Conservation (phyloP, 1,140 invertebrate species). For the Drosophila ambigua region DNA sequence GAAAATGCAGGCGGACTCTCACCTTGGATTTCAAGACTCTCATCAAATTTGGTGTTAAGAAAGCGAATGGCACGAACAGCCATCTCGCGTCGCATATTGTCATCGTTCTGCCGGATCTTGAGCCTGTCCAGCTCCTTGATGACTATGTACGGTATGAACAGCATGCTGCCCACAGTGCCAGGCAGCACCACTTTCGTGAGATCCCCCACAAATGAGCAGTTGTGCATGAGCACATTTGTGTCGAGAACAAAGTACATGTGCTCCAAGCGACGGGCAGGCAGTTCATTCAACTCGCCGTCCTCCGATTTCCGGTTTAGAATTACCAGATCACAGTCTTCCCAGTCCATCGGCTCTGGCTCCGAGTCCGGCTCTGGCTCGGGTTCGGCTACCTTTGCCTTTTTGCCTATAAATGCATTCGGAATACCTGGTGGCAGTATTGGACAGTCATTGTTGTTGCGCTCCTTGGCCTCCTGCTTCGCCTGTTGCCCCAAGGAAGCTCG, state of each 20-base stretch:
- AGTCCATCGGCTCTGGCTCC: conserved; percentile 41
- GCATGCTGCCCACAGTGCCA: conserved; percentile 33
- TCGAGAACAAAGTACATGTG: conserved; percentile 56
- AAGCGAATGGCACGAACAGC: conserved; percentile 73
- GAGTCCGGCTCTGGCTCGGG: not conserved
- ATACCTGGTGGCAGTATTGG: not conserved
- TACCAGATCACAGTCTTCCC: conserved; percentile 26
- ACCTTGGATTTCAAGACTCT: conserved; percentile 67
- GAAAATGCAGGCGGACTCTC: not conserved
- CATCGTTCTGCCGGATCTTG: conserved; percentile 37
- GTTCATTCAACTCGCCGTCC: conserved; percentile 10
- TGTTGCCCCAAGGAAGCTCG: conserved; percentile 28
- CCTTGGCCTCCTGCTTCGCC: conserved; percentile 11
- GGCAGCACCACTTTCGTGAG: conserved; percentile 21
- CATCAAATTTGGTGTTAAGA: conserved; percentile 69
- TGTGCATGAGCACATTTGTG: conserved; percentile 54
- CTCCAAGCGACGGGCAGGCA: conserved; percentile 27
- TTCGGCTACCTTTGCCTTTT: not conserved
- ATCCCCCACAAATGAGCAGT: conserved; percentile 21
- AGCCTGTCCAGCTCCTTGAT: conserved; percentile 73
- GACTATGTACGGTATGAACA: conserved; percentile 53
- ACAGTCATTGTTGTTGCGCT: conserved; percentile 19
- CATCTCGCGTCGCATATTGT: conserved; percentile 5
- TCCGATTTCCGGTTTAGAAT: not conserved
- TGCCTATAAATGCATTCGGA: conserved; percentile 16